Percentiles rank a stretch among this genome's conserved stretches.
Evolutionary conservation across 2,888 invertebrate species (phyloP).

Genomic region (Aporophyla lueneburgensis): DNA sequence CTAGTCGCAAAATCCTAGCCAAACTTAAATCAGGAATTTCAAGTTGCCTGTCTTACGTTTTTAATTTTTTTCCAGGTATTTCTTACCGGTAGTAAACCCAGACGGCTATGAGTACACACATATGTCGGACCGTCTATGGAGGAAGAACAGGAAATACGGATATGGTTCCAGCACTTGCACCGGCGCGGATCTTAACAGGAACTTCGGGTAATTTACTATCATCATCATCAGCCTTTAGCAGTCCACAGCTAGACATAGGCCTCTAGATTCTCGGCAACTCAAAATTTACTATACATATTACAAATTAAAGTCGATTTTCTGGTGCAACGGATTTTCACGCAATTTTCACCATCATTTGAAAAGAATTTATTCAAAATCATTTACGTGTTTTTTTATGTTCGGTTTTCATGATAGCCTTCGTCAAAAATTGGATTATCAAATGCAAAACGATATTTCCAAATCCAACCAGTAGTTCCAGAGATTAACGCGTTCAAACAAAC

Average conservation of each 20-base stretch:
- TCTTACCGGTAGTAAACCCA: constrained; percentile 95
- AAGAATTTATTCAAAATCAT: too few species aligned
- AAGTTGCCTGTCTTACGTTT: background rate
- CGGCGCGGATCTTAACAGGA: constrained; percentile 96
- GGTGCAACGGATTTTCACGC: background rate
- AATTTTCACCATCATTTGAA: background rate
- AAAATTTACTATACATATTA: too few species aligned
- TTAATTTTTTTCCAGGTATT: constrained; percentile 87
- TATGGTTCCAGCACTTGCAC: constrained; percentile 90
- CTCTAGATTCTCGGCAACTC: too few species aligned
- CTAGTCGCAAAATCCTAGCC: background rate
- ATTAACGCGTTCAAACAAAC: too few species aligned
- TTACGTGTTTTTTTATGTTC: too few species aligned
- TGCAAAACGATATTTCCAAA: too few species aligned
- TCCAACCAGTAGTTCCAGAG: too few species aligned
- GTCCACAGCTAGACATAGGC: too few species aligned
- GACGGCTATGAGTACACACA: constrained; percentile 97
- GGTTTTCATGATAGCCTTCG: too few species aligned
- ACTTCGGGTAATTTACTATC: constrained; percentile 92
- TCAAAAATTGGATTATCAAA: too few species aligned
- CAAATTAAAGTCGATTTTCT: too few species aligned
- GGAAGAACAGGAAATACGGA: constrained; percentile 93
- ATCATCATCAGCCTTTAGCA: too few species aligned
- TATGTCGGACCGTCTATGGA: constrained; percentile 95
- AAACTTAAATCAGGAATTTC: background rate